Base-by-base conservation (phyloP, 2,113 vertebrate species). In the Sminthopsis crassicaudata region DNA sequence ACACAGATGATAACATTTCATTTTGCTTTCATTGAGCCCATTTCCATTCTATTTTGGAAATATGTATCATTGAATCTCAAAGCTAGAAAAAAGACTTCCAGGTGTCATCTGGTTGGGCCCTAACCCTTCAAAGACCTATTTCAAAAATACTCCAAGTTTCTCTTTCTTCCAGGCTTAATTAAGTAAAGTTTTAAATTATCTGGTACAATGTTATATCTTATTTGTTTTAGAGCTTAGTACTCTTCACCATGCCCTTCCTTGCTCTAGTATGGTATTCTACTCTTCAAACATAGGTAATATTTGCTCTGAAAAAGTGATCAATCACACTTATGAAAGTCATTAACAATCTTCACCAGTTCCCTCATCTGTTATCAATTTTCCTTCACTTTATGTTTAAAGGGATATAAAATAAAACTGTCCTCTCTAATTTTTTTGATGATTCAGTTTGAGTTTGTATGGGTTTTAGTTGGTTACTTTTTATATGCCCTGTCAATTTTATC, bases 41-140 rank as follows among this genome's bases (percentile, higher is more conserved):
- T 93, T 94, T 95, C 97, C 55, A 84, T 92, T 97, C 91, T 95
- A 67, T 95, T 93, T 97, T 53, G 91, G 92, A 60, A 88, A 92
- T 42, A 96, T 96, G 91, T 91, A 90, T 94, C 88, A 94, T 94
- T 84, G 91, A 97, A 54, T 95, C 60, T 51, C 7, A 88, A 57
- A 96, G 19, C 92, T 95, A 88, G 93, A 95, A 94, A 94, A 92
- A n/a, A 51, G 91, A 91, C 91, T 50, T 95, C n/a, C 84, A 46
- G 94, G 93, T 97, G 97, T 89, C 91, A 91, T 0, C 0, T 94
- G 89, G 50, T 96, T 90, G 93, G 36, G 94, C 89, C 54, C 55
- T 54, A 53, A 91, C 55, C 52, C 24, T 96, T 54, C 60, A 91
- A 92, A 94, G 88, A 46, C 95, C 89, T 27, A 92, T 95, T 95